phyloP scores from a whole-genome alignment of 2,888 invertebrate genomes.

The Hermaeophaga mercurialis region DNA sequence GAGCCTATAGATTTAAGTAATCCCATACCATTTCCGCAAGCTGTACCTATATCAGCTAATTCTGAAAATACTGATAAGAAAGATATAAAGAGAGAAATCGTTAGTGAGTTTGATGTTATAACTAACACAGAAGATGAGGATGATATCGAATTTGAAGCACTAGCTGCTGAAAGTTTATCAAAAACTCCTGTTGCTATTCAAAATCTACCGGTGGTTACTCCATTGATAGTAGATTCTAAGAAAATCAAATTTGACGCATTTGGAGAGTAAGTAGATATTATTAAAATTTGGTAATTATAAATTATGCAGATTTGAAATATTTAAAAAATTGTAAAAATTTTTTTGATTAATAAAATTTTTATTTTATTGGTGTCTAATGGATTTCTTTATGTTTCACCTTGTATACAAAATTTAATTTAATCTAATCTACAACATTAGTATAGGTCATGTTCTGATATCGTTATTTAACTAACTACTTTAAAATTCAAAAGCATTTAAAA shows the following conservation, averaged over 20 bases:
- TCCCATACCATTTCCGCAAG: constrained; percentile 56
- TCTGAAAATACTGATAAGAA: neutral
- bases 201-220: constrained; percentile 21
- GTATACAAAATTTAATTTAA: too few relatives aligned
- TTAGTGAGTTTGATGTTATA: constrained; percentile 61
- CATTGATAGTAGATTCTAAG: constrained; percentile 55
- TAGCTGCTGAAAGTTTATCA: constrained; percentile 77
- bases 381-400: too few relatives aligned
- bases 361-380: too few relatives aligned
- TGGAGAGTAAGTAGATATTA: constrained; percentile 55
- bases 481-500: neutral
- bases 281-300: neutral
- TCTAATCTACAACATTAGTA: neutral
- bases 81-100: constrained; percentile 39
- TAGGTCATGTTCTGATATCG: neutral
- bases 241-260: constrained; percentile 68
- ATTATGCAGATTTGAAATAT: neutral
- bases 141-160: constrained; percentile 76
- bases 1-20: constrained; percentile 75
- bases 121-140: constrained; percentile 64
- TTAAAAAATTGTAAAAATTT: too few relatives aligned
- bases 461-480: neutral
- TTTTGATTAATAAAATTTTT: too few relatives aligned
- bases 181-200: constrained; percentile 55
- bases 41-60: constrained; percentile 23